Conservation (phyloP, 2,888 invertebrate genomes). For the Boloria euphrosyne region DNA sequence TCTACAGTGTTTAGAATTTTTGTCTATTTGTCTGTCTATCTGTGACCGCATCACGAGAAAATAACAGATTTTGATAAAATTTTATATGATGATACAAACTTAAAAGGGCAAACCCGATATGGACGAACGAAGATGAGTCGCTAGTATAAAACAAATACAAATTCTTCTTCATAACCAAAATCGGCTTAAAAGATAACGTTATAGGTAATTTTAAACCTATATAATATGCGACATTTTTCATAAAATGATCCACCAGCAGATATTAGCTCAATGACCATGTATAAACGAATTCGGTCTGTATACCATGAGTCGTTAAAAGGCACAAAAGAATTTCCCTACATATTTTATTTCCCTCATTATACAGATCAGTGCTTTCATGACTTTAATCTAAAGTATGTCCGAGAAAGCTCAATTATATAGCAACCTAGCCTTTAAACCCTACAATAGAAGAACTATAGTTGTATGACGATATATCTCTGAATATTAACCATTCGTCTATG, state of each 20-base stretch:
- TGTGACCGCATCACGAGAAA: no score
- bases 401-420: background rate
- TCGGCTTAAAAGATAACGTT: no score
- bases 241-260: background rate
- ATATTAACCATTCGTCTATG: slow-evolving; percentile 4
- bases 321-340: slow-evolving; percentile 35
- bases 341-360: slow-evolving; percentile 40
- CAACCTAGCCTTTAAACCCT: background rate
- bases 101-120: no score
- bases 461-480: background rate
- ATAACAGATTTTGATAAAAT: no score
- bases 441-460: background rate
- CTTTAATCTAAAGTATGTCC: slow-evolving; percentile 26
- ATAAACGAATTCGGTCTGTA: slow-evolving; percentile 25
- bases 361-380: slow-evolving; percentile 39
- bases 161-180: no score
- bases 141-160: no score
- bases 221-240: background rate
- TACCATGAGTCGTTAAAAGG: slow-evolving; percentile 24
- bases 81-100: no score
- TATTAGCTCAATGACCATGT: slow-evolving; percentile 14
- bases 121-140: no score
- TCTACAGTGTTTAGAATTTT: no score
- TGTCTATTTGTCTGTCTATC: no score
- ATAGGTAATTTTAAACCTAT: background rate